Base-by-base conservation (phyloP, 2,888 invertebrate species). In the Neoscelio sp. region DNA sequence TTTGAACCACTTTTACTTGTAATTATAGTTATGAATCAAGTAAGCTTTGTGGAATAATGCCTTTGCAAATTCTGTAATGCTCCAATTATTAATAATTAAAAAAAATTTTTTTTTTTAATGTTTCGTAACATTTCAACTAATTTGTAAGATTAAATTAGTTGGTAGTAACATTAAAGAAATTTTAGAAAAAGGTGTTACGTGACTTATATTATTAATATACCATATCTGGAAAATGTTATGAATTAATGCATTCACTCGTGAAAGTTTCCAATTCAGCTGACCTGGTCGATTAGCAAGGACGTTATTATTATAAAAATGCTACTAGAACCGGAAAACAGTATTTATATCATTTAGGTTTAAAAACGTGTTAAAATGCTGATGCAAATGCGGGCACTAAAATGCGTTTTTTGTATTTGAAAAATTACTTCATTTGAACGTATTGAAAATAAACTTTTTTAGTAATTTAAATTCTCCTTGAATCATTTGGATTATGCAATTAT, bases 181-280 rank as follows among this genome's bases (percentile, higher is more conserved):
- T 15, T 15, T 26, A 0, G 10, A 52, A 52, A 33, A 18, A 15
- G 23, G 17, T 44, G 12, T 64, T 64, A 28, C 20, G 20, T 54
- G 67, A 54, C 44, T 56, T 56, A 46, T 70, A 58, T 40, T 70
- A 58, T 56, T 56, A 44, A 46, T 46, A 50, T 52, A 28, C n/a
- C 42, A 46, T 30, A 38, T 56, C 48, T 30, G 7, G 7, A 42
- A 44, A 30, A 2, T 15, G 46, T 54, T 48, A 17, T 20, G 40
- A 23, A 48, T 71, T 30, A 60, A 62, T 62, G 40, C 18, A 76
- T 76, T 62, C 44, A 68, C 46, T 54, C 33, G 75, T 68, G 75
- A 76, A 76, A 76, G 75, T 76, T 68, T 52, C 17, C 75, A 52
- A 62, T 54, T 68, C 6, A 40, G 30, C 12, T 2, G 15, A 65